Base-by-base conservation (phyloP, 2,113 vertebrate genomes). In the Tricholaema leucomelas region DNA sequence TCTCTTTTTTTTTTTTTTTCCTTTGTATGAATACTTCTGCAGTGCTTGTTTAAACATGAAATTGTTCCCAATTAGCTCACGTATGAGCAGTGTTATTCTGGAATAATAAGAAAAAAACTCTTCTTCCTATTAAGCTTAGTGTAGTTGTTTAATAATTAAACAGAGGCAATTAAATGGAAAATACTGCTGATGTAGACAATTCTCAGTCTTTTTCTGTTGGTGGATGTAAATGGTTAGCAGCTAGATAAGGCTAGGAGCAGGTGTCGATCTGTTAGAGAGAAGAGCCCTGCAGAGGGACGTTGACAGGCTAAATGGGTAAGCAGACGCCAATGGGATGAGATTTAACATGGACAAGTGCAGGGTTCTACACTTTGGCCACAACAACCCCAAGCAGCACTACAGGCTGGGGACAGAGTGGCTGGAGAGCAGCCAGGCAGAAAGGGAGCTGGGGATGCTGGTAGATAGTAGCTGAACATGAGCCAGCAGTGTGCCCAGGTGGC, bases 121-220 rank as follows among this genome's bases (percentile, higher is more conserved):
- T 15, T 63, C 31, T 90, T 87, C 81, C 60, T 85, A 42, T 90
- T 88, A 81, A 91, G 44, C 15, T 75, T 78, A 78, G 81, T 73
- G n/a, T 42, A 80, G 42, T 35, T 90, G 87, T 85, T 95, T 94
- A 85, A 87, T 91, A 56, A 94, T 94, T 90, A 92, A 94, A 78
- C 85, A 90, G 87, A 70, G 78, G 65, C 14, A 67, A 73, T 80
- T 96, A 85, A 60, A 58, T 81, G 90, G 82, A 88, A 92, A 94
- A 48, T 50, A 56, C 11, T 71, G 60, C 7, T 8, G 56, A 66
- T 64, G 10, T 15, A 52, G 36, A 31, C 19, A 79, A 15, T 44
- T 36, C 56, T 65, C 27, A 33, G 24, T 78, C 38, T 36, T 83
- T 83, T 73, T 86, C n/a, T 48, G 75, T 54, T 77, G 65, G 48